Percentiles rank a stretch among this genome's conserved stretches.
phyloP scores from a whole-genome alignment of 1,140 invertebrate species.

The Lucilia sericata region DNA sequence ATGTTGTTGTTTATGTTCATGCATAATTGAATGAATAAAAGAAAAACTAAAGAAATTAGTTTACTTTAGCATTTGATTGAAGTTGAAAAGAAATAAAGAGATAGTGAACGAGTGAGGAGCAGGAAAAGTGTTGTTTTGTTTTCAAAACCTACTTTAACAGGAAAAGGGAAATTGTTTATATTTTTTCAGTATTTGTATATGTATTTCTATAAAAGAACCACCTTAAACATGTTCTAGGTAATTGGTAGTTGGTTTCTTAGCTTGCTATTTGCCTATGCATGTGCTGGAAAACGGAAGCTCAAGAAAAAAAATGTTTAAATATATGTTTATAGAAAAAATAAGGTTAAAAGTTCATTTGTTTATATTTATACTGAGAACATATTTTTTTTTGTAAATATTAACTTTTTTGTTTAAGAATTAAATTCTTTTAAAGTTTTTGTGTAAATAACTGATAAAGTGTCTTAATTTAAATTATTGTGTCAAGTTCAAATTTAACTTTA shows the following conservation, averaged over 20 bases:
- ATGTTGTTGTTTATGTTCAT: background rate
- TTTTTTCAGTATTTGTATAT: background rate
- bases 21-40: background rate
- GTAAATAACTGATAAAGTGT: background rate
- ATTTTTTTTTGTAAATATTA: background rate
- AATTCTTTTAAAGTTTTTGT: background rate
- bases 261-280: background rate
- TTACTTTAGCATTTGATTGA: background rate
- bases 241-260: background rate
- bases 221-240: background rate
- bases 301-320: background rate
- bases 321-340: constrained; percentile 8
- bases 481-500: background rate
- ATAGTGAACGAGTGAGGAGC: background rate
- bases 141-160: constrained; percentile 16
- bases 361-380: background rate
- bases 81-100: background rate
- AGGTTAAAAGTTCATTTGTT: constrained; percentile 2
- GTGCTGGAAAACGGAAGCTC: background rate
- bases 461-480: background rate
- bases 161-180: constrained; percentile 18
- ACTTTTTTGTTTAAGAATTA: background rate
- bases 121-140: background rate
- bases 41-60: background rate
- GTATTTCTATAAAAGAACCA: background rate